phyloP scores from a whole-genome alignment of 2,113 vertebrate genomes.

The Microcebus tavaratra region DNA sequence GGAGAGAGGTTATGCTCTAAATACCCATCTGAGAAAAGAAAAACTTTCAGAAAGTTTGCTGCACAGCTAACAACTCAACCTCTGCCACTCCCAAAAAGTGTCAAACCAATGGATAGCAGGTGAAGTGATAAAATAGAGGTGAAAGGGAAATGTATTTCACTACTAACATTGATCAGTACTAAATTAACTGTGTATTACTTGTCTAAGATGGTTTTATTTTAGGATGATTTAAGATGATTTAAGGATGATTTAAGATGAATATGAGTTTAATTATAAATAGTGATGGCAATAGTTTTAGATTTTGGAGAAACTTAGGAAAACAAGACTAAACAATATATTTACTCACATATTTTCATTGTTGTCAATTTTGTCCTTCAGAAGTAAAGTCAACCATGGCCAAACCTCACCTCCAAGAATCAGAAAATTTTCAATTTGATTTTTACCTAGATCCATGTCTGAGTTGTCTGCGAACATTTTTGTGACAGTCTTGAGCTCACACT shows the following conservation, averaged over 20 bases:
- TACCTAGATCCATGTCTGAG: neutral
- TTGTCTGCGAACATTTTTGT: neutral
- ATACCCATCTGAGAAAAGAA: neutral
- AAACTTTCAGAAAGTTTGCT: neutral
- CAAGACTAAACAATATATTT: neutral
- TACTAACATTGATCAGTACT: neutral
- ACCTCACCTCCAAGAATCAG: neutral
- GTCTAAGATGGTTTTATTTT: neutral
- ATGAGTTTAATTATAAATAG: neutral
- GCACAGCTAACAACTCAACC: neutral
- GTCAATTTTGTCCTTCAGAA: constrained; percentile 32
- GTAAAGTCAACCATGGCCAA: neutral
- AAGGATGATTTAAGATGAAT: neutral
- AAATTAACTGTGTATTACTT: neutral
- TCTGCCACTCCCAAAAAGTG: neutral
- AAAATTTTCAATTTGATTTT: neutral
- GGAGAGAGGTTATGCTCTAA: neutral
- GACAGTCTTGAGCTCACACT: neutral
- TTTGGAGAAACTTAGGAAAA: neutral
- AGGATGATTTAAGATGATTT: neutral
- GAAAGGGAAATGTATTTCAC: neutral
- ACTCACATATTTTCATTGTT: neutral
- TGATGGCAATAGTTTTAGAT: neutral
- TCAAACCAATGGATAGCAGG: neutral
- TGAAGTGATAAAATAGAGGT: neutral